phyloP scores from a whole-genome alignment of 2,113 vertebrate genomes.

The Misgurnus anguillicaudatus region DNA sequence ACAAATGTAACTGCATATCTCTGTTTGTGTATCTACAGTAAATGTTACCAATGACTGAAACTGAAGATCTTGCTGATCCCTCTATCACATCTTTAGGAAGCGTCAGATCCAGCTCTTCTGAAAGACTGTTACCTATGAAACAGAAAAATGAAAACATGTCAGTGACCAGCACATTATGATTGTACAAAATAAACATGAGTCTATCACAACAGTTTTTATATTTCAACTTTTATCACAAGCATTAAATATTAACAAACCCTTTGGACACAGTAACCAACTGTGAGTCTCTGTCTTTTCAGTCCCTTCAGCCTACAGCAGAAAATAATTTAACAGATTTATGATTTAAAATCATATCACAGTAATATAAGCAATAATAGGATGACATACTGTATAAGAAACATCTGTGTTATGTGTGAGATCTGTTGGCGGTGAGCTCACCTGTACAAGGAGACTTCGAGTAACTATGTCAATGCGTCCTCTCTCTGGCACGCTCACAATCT shows the following conservation, averaged over 20 bases:
- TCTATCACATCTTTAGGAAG: conserved; percentile 62
- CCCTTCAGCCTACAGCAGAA: conserved; percentile 72
- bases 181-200: too few species aligned
- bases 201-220: background rate
- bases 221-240: too few species aligned
- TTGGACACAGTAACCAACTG: conserved; percentile 71
- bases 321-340: background rate
- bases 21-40: background rate
- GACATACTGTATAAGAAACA: too few species aligned
- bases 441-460: conserved; percentile 75
- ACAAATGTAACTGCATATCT: background rate
- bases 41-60: conserved; percentile 79
- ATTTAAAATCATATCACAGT: background rate
- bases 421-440: conserved; percentile 67
- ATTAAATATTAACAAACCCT: conserved; percentile 58
- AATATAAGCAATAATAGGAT: too few species aligned
- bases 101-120: conserved; percentile 31
- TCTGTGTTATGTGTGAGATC: too few species aligned
- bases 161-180: background rate
- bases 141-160: background rate
- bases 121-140: conserved; percentile 37
- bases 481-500: conserved; percentile 73
- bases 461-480: conserved; percentile 77
- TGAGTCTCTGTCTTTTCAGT: conserved; percentile 67
- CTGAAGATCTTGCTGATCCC: conserved; percentile 76